Base-by-base conservation (phyloP, 2,888 invertebrate genomes). In the Hirtodrosophila trivittata region DNA sequence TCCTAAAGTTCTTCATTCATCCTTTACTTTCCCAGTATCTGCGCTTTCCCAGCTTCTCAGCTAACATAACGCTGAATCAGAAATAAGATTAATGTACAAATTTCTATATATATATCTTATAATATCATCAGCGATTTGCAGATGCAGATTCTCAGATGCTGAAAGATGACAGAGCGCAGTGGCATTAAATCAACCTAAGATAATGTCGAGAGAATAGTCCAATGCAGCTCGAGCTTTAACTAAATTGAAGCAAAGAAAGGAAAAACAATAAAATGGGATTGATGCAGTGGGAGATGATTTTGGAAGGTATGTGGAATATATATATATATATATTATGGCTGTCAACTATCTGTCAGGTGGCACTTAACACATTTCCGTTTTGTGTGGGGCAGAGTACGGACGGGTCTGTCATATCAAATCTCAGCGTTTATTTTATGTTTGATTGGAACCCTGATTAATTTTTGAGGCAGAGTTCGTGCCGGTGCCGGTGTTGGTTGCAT, bases 401-500 rank as follows among this genome's bases (percentile, higher is more conserved):
- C 43, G 28, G 32, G 6, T 18, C 64, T 67, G 77, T 75, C 81
- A 66, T 62, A 47, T 73, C 57, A 71, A 82, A 85, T 87, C 86
- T 78, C 67, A 43, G 74, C 66, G 47, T 74, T 87, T 85, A 78
- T 82, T 84, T 78, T 69, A 65, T 69, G 70, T 85, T 85, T 82
- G 83, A 83, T 87, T 85, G 82, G 85, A 87, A 71, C 69, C 69
- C 68, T 83, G 82, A 87, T 87, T 83, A 81, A 86, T 81, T 84
- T 67, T 57, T 46, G 63, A n/a, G 47, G 25, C 25, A 26, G 14
- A 43, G 45, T 26, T 32, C 52, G 26, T 25, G 32, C 9, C 30
- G 16, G 32, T 57, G 37, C 37, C 54, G 32, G 28, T 14, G 3
- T 32, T 39, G 10, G 9, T 25, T 58, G 51, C 41, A 25, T 9